These are phyloP conservation scores for Ceratotherium simum DNA, from an alignment of 2,113 vertebrate species.

Conservation along the genomic window DNA sequence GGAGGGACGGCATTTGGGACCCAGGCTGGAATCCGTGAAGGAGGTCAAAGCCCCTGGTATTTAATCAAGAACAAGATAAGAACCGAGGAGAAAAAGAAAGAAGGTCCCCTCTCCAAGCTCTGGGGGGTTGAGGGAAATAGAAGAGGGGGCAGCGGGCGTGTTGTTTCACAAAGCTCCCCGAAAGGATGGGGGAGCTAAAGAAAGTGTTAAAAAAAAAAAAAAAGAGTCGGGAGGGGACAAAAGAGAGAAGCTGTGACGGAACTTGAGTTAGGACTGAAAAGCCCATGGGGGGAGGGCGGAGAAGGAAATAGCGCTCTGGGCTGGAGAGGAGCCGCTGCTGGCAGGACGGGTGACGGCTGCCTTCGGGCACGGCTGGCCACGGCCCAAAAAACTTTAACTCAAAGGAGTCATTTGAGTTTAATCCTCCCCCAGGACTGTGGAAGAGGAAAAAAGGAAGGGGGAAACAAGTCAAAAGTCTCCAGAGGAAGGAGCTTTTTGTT, in stretches of 20 bases:
- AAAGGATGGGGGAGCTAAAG: neutral
- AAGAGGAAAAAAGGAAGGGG: neutral
- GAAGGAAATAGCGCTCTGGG: accelerated
- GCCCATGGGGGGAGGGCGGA: neutral
- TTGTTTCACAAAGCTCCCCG: neutral
- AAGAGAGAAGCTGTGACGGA: neutral
- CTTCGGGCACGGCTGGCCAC: neutral
- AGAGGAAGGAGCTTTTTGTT: constrained; percentile 51
- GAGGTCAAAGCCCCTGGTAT: neutral
- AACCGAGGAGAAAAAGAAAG: neutral
- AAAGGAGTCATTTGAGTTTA: constrained; percentile 62
- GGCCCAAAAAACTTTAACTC: constrained; percentile 64
- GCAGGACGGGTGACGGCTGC: accelerated
- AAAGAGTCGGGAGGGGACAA: neutral
- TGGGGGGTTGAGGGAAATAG: neutral
- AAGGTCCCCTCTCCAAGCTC: neutral
- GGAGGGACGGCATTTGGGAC: neutral
- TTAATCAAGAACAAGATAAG: neutral
- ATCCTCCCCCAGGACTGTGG: constrained; percentile 60
- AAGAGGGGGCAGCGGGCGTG: neutral
- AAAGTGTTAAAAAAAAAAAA: neutral
- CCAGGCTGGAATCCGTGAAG: neutral
- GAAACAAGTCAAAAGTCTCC: constrained; percentile 21
- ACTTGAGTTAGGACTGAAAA: neutral
- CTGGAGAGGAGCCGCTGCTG: neutral